Base-by-base conservation (phyloP, 1,140 invertebrate species). In the Planococcus citri region DNA sequence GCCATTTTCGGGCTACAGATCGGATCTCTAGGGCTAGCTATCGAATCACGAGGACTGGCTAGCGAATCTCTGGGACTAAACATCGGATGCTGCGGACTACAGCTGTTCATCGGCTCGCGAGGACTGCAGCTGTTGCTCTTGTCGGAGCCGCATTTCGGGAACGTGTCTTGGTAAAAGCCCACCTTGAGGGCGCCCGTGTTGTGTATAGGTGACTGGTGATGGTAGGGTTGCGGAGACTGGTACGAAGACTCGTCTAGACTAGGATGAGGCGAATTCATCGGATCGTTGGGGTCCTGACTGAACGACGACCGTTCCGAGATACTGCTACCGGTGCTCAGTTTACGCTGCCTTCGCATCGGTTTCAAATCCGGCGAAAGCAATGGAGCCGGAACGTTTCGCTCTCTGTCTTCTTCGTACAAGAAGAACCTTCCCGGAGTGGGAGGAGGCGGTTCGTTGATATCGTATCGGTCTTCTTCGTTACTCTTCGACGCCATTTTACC, bases 151-250 rank as follows among this genome's bases (percentile, higher is more conserved):
- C 84, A 86, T 78, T 86, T 86, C 1, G 85, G 84, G 64, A 84
- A 86, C 0, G 86, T 89, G 72, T 89, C 88, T 78, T 90, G 87
- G 76, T 90, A 90, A 75, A 90, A 90, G 1, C 87, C 87, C 38
- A 88, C 87, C 71, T 87, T 82, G 1, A 89, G 86, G 21, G 87
- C 84, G 1, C 86, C 76, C 87, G 88, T 6, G 86, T 85, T 27
- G 80, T 77, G 74, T 83, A 83, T 0, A 86, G 83, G 60, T 86
- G 85, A 1, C 83, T 80, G 72, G 83, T 82, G 78, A n/a, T 1
- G 86, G 83, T 8, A 86, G 85, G 68, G 77, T 21, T 85, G 76
- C 17, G 85, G 84, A 8, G 85, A 86, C 24, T 82, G 82, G 74
- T 87, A 87, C 4, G 85, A 84, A 6, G 60, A 64, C 69, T 84